phyloP scores from a whole-genome alignment of 2,113 vertebrate species.

The Lipophrys pholis region DNA sequence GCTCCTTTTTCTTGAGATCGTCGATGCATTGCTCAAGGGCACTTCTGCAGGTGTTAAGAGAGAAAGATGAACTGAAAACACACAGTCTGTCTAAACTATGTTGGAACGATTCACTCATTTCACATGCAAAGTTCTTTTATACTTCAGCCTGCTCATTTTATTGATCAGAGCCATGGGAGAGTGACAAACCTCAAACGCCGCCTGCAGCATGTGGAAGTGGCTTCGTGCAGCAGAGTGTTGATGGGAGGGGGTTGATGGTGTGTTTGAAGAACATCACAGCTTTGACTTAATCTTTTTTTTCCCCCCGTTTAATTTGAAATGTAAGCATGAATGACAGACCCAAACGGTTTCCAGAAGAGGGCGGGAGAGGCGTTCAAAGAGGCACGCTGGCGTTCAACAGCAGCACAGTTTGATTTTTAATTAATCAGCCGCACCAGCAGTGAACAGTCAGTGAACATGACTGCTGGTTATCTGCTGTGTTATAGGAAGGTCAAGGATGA shows the following conservation, averaged over 20 bases:
- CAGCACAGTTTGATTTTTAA: not conserved
- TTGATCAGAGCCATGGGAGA: not conserved
- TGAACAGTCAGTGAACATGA: not conserved
- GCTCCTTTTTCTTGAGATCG: too few species aligned
- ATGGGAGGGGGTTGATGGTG: not conserved
- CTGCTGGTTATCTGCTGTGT: not conserved
- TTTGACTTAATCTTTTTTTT: slow-evolving; percentile 24
- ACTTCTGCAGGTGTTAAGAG: too few species aligned
- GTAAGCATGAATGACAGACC: not conserved
- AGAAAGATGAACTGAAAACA: too few species aligned
- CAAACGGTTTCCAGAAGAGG: too few species aligned
- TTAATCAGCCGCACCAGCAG: not conserved
- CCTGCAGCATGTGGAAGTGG: not conserved
- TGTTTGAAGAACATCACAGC: slow-evolving; percentile 8
- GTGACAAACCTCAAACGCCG: slow-evolving; percentile 1
- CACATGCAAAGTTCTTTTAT: not conserved
- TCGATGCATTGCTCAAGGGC: too few species aligned
- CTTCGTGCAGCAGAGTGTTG: not conserved
- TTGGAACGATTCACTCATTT: too few species aligned
- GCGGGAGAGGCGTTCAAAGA: not conserved
- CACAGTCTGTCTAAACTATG: too few species aligned
- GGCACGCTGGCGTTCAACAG: not conserved
- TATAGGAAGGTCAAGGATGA: slow-evolving; percentile 3
- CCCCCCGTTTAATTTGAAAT: slow-evolving; percentile 16
- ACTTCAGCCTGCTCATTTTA: not conserved